A percentile compares a stretch with the other conserved stretches of the same genome.
Conservation (phyloP, 2,797 vertebrate genomes). For the Enteromius argenteus region DNA sequence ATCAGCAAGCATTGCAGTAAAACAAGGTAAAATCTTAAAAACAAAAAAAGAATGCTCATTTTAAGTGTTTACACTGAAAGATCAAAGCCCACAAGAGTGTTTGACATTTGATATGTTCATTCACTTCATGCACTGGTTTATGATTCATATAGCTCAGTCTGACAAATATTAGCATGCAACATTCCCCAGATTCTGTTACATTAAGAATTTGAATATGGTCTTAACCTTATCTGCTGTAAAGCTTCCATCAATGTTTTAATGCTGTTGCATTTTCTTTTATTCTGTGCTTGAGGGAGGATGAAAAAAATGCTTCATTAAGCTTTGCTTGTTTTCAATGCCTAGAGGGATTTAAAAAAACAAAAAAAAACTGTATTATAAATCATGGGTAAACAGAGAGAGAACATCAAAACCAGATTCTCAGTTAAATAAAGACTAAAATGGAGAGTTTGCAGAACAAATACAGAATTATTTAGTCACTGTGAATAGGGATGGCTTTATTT, state of each 20-base stretch:
- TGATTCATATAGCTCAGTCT: not conserved
- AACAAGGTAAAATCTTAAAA: not conserved
- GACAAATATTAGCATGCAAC: not conserved
- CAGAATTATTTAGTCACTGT: not conserved
- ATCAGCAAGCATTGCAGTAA: not conserved
- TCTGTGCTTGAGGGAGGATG: not conserved
- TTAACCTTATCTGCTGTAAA: not conserved
- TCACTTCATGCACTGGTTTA: not conserved
- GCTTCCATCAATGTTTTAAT: conserved; percentile 7
- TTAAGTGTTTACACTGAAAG: not conserved
- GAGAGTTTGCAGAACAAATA: not conserved
- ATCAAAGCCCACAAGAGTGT: not conserved
- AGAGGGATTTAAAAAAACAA: not conserved
- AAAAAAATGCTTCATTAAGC: conserved; percentile 12
- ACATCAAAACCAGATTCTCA: not conserved
- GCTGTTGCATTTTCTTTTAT: not conserved
- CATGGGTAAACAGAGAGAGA: not conserved
- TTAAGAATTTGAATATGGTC: not conserved
- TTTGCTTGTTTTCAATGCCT: not conserved
- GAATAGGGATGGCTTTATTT: not conserved
- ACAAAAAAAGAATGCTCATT: not conserved
- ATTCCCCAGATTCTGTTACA: not conserved
- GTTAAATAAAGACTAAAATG: not conserved
- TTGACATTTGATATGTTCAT: not conserved
- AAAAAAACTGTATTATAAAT: not conserved